These are phyloP conservation scores for Aselliscus stoliczkanus DNA, from an alignment of 2,797 vertebrate species.

Conservation along the genomic window DNA sequence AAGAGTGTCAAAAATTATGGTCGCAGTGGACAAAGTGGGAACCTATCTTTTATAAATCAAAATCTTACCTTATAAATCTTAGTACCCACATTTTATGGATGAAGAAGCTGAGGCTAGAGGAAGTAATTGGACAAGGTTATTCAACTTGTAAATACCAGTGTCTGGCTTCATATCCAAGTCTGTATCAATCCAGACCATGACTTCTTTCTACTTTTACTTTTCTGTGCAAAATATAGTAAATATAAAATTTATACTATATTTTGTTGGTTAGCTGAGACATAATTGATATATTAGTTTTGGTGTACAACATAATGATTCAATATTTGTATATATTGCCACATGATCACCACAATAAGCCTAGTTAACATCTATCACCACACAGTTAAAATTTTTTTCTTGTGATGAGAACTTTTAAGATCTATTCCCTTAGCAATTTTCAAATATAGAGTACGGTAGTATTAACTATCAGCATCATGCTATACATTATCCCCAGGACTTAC, in stretches of 20 bases:
- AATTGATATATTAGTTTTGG: not conserved
- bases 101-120: not conserved
- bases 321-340: not conserved
- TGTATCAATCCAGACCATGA: not conserved
- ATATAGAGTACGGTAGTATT: not conserved
- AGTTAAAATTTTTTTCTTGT: not conserved
- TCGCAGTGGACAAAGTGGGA: not conserved
- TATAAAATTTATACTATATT: not conserved
- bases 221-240: not conserved
- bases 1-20: not conserved
- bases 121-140: not conserved
- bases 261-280: not conserved
- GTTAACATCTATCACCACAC: not conserved
- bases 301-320: not conserved
- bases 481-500: not conserved
- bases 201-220: not conserved
- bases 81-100: not conserved
- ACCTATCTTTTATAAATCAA: not conserved
- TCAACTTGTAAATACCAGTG: not conserved
- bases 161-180: not conserved
- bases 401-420: not conserved
- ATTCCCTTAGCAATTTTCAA: not conserved
- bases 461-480: not conserved
- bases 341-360: not conserved
- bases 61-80: not conserved